These are phyloP conservation scores for Pterocles burchelli DNA, from an alignment of 2,113 vertebrate species.

Conservation along the genomic window DNA sequence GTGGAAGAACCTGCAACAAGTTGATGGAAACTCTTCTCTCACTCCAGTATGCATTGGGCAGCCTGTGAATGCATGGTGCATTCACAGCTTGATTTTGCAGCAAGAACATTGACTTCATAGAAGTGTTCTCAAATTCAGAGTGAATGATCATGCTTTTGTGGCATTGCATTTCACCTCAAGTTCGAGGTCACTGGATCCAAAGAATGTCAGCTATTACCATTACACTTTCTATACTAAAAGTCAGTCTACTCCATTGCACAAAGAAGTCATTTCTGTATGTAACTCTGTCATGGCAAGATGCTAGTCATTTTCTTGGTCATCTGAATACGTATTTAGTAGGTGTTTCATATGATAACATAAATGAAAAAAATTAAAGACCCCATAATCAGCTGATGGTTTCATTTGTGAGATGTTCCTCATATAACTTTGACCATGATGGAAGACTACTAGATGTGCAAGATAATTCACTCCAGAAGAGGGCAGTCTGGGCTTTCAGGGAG, in stretches of 20 bases:
- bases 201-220: not conserved
- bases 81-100: not conserved
- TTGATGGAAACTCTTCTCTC: not conserved
- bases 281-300: not conserved
- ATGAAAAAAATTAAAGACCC: not conserved
- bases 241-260: not conserved
- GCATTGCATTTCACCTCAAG: not conserved
- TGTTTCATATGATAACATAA: not conserved
- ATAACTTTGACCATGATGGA: not conserved
- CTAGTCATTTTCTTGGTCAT: not conserved
- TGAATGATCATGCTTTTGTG: not conserved
- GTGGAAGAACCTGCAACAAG: not conserved
- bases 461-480: constrained; percentile 32
- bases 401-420: not conserved
- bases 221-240: not conserved
- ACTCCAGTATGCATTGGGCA: not conserved
- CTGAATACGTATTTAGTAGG: not conserved
- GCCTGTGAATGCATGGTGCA: not conserved
- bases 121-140: not conserved
- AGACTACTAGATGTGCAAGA: not conserved
- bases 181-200: not conserved
- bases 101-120: not conserved
- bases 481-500: constrained; percentile 11
- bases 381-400: not conserved
- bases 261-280: not conserved